Evolutionary conservation across 92 coral and sea anemone species (phyloP).

Genomic region (Heteractis magnifica): DNA sequence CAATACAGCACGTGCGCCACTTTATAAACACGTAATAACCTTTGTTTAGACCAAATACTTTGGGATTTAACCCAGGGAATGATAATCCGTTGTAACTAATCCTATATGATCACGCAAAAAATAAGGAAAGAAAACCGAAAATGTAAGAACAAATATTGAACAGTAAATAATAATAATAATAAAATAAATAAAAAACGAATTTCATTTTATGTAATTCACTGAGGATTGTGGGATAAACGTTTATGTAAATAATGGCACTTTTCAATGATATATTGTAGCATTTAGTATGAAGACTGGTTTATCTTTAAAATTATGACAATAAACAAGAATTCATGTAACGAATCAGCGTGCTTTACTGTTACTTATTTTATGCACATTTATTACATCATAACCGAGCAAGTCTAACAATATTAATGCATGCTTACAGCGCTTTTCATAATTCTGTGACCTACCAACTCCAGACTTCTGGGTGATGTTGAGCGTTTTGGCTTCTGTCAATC

Average conservation of each 20-base stretch:
- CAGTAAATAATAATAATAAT: too few species aligned
- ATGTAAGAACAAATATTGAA: too few species aligned
- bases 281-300: too few species aligned
- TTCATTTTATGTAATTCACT: too few species aligned
- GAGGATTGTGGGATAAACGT: too few species aligned
- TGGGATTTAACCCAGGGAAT: not conserved
- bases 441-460: too few species aligned
- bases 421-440: not conserved
- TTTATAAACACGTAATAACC: not conserved
- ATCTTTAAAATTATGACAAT: not conserved
- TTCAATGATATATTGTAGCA: too few species aligned
- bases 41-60: not conserved
- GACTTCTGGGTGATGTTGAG: too few species aligned
- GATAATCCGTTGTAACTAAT: not conserved
- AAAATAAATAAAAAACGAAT: too few species aligned
- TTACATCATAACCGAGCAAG: not conserved
- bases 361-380: not conserved
- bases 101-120: not conserved
- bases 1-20: constrained; percentile 18
- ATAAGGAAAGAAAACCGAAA: not conserved
- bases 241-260: too few species aligned
- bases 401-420: not conserved
- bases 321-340: not conserved
- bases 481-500: too few species aligned
- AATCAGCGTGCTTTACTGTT: not conserved